Base-by-base conservation (phyloP, 2,888 invertebrate species). In the Diplolepis rosae region DNA sequence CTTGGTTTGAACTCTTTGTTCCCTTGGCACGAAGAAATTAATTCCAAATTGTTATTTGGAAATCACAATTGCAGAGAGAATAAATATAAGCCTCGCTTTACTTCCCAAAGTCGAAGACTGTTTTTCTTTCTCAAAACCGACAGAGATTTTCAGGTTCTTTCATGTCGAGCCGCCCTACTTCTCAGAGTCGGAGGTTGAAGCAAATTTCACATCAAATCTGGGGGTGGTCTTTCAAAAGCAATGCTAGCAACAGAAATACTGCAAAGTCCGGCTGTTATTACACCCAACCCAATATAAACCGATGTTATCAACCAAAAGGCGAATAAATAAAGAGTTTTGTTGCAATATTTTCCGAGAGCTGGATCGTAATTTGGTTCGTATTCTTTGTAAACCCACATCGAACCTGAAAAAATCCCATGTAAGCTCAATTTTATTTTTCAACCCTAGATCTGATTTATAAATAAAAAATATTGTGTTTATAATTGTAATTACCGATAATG, bases 231-330 rank as follows among this genome's bases (percentile, higher is more conserved):
- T 73, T 88, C 88, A 76, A 89, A 86, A 6, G 87, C 87, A 68
- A 90, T 88, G 56, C 90, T 90, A 42, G 90, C 90, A 75, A 92
- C 89, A 72, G 91, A 90, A 72, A 92, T 89, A 48, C 91, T 91
- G 86, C 92, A 92, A 70, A 92, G 84, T 77, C 91, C 90, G 61
- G 90, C 85, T 1, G 90, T 90, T 75, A 91, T 85, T 13, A 91
- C 84, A 11, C 91, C 92, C 51, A 92, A 80, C 30, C 91, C 78
- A 77, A 93, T 92, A 82, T 93, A 93, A n/a, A 91, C 90, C 4
- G 91, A 90, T 0, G 93, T 93, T 48, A 93, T 92, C 39, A 93
- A 87, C 93, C 93, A 93, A 87, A 93, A 93, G n/a, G 94, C 91
- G 83, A 92, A 93, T 80, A 92, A 89, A 86, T 93, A 93, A 28